phyloP scores from a whole-genome alignment of 2,888 invertebrate genomes.

The Tetragonisca angustula region DNA sequence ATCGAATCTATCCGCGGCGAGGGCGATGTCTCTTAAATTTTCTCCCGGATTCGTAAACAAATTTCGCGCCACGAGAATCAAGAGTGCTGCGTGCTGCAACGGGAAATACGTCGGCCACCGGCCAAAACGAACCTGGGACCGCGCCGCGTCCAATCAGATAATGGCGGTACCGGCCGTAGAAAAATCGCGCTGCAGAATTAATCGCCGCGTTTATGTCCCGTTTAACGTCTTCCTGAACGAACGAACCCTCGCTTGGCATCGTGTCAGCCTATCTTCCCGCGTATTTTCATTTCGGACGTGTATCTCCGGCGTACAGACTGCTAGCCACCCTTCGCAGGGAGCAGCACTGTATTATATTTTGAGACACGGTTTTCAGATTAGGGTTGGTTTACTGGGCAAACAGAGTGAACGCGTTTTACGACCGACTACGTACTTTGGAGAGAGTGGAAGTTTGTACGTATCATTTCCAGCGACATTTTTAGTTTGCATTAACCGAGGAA shows the following conservation, averaged over 20 bases:
- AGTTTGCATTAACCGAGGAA: background rate
- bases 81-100: background rate
- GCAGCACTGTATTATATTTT: background rate
- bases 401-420: background rate
- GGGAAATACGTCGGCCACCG: background rate
- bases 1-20: background rate
- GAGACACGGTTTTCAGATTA: conserved; percentile 18
- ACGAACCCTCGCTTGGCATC: conserved; percentile 45
- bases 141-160: conserved; percentile 58
- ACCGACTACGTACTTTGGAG: background rate
- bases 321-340: background rate
- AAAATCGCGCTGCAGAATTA: conserved; percentile 58
- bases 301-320: conserved; percentile 2
- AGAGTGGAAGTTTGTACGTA: background rate
- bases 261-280: conserved; percentile 45
- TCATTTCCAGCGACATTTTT: background rate
- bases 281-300: background rate
- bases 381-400: background rate
- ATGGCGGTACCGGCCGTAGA: conserved; percentile 41
- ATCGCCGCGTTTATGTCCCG: conserved; percentile 59
- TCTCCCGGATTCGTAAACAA: background rate
- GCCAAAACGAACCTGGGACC: background rate
- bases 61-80: background rate
- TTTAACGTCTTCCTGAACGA: conserved; percentile 43
- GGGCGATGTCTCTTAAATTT: background rate